A percentile compares a stretch with the other conserved stretches of the same genome.
These are phyloP conservation scores for Phainopepla nitens DNA, from an alignment of 2,113 vertebrate genomes.

Conservation along the genomic window DNA sequence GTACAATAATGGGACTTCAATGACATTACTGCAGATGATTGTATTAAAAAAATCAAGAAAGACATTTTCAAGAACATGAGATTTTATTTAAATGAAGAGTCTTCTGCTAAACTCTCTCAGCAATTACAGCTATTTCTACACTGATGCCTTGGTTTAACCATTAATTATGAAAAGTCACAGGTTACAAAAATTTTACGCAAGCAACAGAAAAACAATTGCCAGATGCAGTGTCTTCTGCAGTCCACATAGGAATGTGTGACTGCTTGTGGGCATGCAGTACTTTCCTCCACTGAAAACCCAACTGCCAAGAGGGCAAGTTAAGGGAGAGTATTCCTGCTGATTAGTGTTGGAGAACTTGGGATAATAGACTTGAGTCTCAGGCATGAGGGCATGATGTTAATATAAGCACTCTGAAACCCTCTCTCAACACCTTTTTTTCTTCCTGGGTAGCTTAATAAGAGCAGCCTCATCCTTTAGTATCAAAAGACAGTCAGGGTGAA, in stretches of 20 bases:
- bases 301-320: background rate
- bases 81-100: background rate
- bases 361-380: background rate
- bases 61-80: background rate
- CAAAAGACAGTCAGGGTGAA: background rate
- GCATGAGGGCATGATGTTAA: accelerated
- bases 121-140: background rate
- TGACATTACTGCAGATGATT: background rate
- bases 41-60: background rate
- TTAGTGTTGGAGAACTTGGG: background rate
- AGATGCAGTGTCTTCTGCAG: background rate
- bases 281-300: background rate
- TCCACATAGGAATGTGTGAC: background rate
- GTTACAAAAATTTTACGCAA: background rate
- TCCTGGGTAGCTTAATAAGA: background rate
- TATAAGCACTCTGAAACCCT: background rate
- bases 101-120: background rate
- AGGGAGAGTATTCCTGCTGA: background rate
- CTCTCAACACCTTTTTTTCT: background rate
- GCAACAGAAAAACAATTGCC: background rate
- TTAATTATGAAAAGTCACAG: background rate
- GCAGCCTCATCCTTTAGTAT: background rate
- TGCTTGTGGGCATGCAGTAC: background rate
- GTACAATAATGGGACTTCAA: background rate
- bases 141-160: background rate